Base-by-base conservation (phyloP, 2,113 vertebrate genomes). In the Coreoperca whiteheadi region DNA sequence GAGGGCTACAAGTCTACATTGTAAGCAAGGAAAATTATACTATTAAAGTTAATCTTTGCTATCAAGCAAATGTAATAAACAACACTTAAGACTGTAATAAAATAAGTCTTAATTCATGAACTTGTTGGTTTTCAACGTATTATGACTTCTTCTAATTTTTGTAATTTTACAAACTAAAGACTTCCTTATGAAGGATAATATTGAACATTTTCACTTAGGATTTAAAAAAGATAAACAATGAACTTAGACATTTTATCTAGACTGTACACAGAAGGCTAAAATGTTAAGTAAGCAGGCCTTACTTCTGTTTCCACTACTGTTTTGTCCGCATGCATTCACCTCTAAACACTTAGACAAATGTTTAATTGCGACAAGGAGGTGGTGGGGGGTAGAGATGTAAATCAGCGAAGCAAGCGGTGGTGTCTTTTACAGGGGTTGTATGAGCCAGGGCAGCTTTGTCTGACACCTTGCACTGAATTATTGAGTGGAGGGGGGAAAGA, bases 381-480 rank as follows among this genome's bases (percentile, higher is more conserved):
- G 88, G 74, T 80, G 82, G 89, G 82, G 72, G 83, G 81, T 74
- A 50, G 84, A 81, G 87, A 90, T 91, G 92, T 91, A 90, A 92
- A 91, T 89, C 89, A 89, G 87, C 83, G 50, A 78, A 87, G 87
- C 82, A 81, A 90, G 79, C 74, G 72, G 90, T 61, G 91, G 92
- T 94, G 92, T 94, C 91, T 93, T 91, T 94, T 94, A 94, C 93
- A 88, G 82, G 87, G 86, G 71, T 90, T 91, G 90, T 89, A 88
- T 91, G 90, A 93, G 94, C 93, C 91, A 93, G 90, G 88, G 92
- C 92, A 95, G 93, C 94, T 96, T 95, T 95, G 95, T 95, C 94
- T 92, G 93, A 96, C 95, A 95, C 91, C 86, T 90, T 90, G 82
- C 88, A 84, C 88, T 95, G 90, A 96, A 96, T 96, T 94, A 96